phyloP scores from a whole-genome alignment of 2,888 invertebrate species.

The Drosophila mercatorum region DNA sequence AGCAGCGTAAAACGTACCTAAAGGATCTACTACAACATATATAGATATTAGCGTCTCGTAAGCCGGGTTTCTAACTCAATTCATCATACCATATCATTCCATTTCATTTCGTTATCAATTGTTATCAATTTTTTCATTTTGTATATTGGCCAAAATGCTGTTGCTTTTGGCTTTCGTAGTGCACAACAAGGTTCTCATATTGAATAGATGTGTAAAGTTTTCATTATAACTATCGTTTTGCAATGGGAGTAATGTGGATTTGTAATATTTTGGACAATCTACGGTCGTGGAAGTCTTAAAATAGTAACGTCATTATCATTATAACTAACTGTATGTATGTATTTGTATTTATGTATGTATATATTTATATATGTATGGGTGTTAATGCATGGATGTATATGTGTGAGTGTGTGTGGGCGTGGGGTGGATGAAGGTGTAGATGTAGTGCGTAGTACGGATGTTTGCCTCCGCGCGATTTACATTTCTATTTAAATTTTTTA shows the following conservation, averaged over 20 bases:
- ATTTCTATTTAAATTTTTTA: conserved; percentile 29
- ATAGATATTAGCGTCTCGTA: conserved; percentile 74
- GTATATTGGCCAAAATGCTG: conserved; percentile 34
- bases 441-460: conserved; percentile 2
- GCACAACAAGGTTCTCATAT: conserved; percentile 54
- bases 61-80: conserved; percentile 51
- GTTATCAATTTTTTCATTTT: background rate
- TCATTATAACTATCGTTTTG: conserved; percentile 42
- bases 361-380: conserved; percentile 37
- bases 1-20: conserved; percentile 61
- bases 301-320: conserved; percentile 58
- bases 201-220: conserved; percentile 37
- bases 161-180: conserved; percentile 63
- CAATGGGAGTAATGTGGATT: conserved; percentile 33
- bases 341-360: conserved; percentile 31
- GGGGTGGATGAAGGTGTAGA: background rate
- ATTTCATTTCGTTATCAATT: conserved; percentile 28
- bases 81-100: conserved; percentile 1
- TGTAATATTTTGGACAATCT: conserved; percentile 30
- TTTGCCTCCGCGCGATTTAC: conserved; percentile 39
- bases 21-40: conserved; percentile 67
- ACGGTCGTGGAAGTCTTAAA: conserved; percentile 57
- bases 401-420: conserved; percentile 20
- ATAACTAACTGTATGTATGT: conserved; percentile 47
- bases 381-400: conserved; percentile 42